Percentiles rank a stretch among this genome's conserved stretches.
These are phyloP conservation scores for Eristalis arbustorum DNA, from an alignment of 2,888 invertebrate species.

Conservation along the genomic window DNA sequence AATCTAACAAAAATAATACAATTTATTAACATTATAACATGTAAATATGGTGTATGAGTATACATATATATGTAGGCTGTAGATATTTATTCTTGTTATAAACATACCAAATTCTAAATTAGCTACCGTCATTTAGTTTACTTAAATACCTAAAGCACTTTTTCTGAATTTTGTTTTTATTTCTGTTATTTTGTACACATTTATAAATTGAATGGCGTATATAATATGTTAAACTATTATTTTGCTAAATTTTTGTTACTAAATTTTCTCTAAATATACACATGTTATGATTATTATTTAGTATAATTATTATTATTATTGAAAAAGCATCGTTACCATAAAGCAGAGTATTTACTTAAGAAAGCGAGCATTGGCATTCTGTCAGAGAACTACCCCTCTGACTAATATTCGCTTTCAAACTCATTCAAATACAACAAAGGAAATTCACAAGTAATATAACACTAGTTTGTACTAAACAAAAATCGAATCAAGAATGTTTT, in stretches of 20 bases:
- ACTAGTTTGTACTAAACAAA: constrained; percentile 38
- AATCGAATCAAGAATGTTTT: neutral
- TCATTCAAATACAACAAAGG: neutral
- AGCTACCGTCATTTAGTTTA: constrained; percentile 10
- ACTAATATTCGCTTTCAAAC: neutral
- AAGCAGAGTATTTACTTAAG: constrained; percentile 21
- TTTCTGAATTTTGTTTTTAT: neutral
- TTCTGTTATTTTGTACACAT: constrained; percentile 1
- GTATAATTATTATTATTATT: neutral
- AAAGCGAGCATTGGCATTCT: neutral
- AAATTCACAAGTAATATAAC: neutral
- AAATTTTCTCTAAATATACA: neutral
- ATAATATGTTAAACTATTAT: neutral
- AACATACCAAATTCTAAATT: constrained; percentile 30
- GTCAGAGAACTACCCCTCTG: neutral
- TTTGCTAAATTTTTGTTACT: neutral
- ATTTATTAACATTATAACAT: constrained; percentile 39
- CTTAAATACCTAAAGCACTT: constrained; percentile 51
- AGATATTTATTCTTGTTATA: constrained; percentile 12
- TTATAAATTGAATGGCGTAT: neutral
- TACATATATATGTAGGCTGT: constrained; percentile 7
- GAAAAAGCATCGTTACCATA: constrained; percentile 41
- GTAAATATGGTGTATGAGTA: constrained; percentile 38
- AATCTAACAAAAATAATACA: constrained; percentile 50
- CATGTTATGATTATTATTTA: neutral